These are phyloP conservation scores for Margaritifera margaritifera DNA, from an alignment of 2,888 invertebrate genomes.

Conservation along the genomic window DNA sequence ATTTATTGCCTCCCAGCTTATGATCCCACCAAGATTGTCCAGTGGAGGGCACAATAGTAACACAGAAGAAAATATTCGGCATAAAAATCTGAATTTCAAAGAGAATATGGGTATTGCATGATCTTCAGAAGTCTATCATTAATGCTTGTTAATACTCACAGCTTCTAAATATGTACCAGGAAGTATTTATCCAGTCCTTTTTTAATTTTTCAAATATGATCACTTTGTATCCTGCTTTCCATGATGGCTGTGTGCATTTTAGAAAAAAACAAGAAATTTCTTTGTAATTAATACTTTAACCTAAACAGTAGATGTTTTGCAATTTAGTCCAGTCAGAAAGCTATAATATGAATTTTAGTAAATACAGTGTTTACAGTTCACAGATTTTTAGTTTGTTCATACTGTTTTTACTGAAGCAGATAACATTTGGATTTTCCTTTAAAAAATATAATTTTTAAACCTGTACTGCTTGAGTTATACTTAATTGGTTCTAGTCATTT, in stretches of 20 bases:
- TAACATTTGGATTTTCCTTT: too few relatives aligned
- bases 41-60: conserved; percentile 58
- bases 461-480: too few relatives aligned
- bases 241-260: conserved; percentile 9
- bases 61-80: conserved; percentile 53
- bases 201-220: conserved; percentile 14
- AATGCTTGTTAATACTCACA: neutral
- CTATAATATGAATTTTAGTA: too few relatives aligned
- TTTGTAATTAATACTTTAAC: too few relatives aligned
- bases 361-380: too few relatives aligned
- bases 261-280: neutral
- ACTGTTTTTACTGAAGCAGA: too few relatives aligned
- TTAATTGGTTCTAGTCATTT: too few relatives aligned
- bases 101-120: conserved; percentile 64
- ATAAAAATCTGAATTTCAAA: conserved; percentile 53
- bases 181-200: conserved; percentile 4
- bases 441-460: too few relatives aligned
- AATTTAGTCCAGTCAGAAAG: too few relatives aligned
- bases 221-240: conserved; percentile 8
- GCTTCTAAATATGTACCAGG: too few relatives aligned
- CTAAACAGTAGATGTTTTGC: too few relatives aligned
- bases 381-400: too few relatives aligned
- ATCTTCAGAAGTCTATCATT: conserved; percentile 17
- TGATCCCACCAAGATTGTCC: conserved; percentile 57
- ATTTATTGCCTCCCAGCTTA: conserved; percentile 52